Evolutionary conservation across 2,797 vertebrate genomes (phyloP).

Genomic region (Typhlichthys subterraneus): DNA sequence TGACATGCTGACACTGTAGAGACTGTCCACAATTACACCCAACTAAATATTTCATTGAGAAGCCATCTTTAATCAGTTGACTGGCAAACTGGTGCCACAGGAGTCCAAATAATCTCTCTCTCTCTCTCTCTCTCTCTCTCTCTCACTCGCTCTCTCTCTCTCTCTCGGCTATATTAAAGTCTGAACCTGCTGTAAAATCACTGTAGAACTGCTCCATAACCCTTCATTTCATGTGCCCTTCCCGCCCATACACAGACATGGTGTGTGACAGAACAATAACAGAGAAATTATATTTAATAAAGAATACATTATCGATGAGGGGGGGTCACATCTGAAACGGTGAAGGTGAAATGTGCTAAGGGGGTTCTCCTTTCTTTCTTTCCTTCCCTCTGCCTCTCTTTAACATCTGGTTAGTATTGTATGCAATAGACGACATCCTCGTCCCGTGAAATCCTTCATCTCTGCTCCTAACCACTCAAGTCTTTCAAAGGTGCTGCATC

Average conservation of each 20-base stretch:
- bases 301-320: background rate
- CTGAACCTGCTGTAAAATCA: constrained; percentile 17
- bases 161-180: constrained; percentile 64
- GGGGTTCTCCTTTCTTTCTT: background rate
- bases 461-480: constrained; percentile 15
- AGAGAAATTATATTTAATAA: too few species aligned
- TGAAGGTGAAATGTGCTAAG: too few species aligned
- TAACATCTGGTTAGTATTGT: constrained; percentile 16
- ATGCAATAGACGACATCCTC: constrained; percentile 64
- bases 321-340: background rate
- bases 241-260: background rate
- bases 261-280: too few species aligned
- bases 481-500: constrained; percentile 78
- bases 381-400: background rate
- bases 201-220: constrained; percentile 35
- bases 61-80: constrained; percentile 57
- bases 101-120: constrained; percentile 43
- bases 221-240: background rate
- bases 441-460: constrained; percentile 45
- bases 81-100: constrained; percentile 60
- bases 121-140: constrained; percentile 10
- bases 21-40: constrained; percentile 29
- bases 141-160: constrained; percentile 53
- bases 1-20: constrained; percentile 45
- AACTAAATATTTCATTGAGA: constrained; percentile 33